These are phyloP conservation scores for Craterocephalus amniculus DNA, from an alignment of 2,797 vertebrate genomes.

Conservation along the genomic window DNA sequence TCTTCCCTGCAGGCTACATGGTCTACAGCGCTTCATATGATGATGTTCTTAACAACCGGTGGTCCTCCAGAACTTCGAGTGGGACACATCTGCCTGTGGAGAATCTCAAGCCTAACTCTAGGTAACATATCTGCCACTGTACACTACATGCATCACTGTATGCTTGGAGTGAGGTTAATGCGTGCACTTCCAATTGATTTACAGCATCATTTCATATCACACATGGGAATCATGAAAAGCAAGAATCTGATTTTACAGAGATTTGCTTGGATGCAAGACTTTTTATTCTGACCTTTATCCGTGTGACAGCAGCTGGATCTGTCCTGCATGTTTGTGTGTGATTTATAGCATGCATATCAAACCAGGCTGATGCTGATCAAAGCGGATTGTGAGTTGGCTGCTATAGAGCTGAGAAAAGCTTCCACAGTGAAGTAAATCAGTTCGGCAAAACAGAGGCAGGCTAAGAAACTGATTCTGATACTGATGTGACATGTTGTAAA, in stretches of 20 bases:
- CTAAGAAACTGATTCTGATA: constrained; percentile 35
- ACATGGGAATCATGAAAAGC: constrained; percentile 29
- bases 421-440: constrained; percentile 34
- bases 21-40: constrained; percentile 97
- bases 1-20: constrained; percentile 87
- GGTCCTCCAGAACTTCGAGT: constrained; percentile 87
- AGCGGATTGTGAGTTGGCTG: constrained; percentile 23
- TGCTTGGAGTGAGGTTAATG: background rate
- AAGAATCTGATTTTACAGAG: constrained; percentile 13
- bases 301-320: constrained; percentile 14
- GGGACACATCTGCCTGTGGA: constrained; percentile 93
- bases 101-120: constrained; percentile 98
- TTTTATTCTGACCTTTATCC: constrained; percentile 16
- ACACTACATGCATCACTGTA: constrained; percentile 11
- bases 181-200: constrained; percentile 19
- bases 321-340: constrained; percentile 21
- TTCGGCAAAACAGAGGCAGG: constrained; percentile 24
- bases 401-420: constrained; percentile 22
- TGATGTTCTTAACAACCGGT: constrained; percentile 94
- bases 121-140: constrained; percentile 74
- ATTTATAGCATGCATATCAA: constrained; percentile 17
- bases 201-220: constrained; percentile 24
- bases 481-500: constrained; percentile 38
- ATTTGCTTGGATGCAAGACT: constrained; percentile 17
- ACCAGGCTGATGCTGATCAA: constrained; percentile 19